Conservation (phyloP, 2,797 vertebrate genomes). For the Ctenochaetus hawaiiensis region DNA sequence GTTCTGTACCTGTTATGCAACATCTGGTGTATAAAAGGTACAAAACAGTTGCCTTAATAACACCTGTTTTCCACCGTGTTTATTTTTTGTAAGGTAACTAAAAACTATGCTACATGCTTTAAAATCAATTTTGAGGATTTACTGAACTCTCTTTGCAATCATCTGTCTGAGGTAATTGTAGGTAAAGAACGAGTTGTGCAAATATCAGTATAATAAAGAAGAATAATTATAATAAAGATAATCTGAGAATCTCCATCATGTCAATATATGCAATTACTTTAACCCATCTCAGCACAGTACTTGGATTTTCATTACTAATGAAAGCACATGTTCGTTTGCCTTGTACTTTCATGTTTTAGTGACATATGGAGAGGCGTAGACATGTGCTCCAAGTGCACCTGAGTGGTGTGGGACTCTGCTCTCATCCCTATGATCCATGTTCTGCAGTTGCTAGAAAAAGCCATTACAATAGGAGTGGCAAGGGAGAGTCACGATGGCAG, state of each 20-base stretch:
- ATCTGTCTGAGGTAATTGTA: conserved; percentile 14
- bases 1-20: too few relatives aligned
- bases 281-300: conserved; percentile 15
- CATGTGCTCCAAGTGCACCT: conserved; percentile 60
- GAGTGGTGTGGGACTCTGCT: conserved; percentile 48
- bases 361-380: conserved; percentile 54
- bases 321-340: conserved; percentile 31
- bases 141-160: not conserved
- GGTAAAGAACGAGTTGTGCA: not conserved
- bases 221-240: not conserved
- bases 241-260: not conserved
- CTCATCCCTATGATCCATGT: conserved; percentile 60
- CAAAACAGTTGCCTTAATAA: conserved; percentile 30
- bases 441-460: conserved; percentile 54
- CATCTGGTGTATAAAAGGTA: conserved; percentile 14
- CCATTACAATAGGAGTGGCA: conserved; percentile 50
- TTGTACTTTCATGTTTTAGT: conserved; percentile 49
- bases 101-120: not conserved
- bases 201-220: not conserved
- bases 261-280: conserved; percentile 8
- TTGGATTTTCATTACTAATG: conserved; percentile 11
- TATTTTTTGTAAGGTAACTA: conserved; percentile 1
- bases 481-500: conserved; percentile 46
- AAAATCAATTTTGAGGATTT: conserved; percentile 10
- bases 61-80: conserved; percentile 9